Percentiles rank a stretch among this genome's conserved stretches.
phyloP scores from a whole-genome alignment of 1,140 invertebrate genomes.

The Trichonephila clavata region DNA sequence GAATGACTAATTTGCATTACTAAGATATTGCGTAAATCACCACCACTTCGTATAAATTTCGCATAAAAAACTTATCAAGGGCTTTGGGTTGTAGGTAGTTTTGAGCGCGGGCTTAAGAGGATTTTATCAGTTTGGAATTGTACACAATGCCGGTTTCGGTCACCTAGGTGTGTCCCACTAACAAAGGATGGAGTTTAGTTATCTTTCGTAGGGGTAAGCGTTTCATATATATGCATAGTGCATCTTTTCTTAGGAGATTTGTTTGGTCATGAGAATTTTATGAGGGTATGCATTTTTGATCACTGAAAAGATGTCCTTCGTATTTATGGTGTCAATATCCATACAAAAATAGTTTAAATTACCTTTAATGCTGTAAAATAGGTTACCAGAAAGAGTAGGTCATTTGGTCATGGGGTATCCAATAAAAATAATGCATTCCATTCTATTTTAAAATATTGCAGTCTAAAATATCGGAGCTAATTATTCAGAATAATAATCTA shows the following conservation, averaged over 20 bases:
- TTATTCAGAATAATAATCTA: too few relatives aligned
- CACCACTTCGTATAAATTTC: constrained; percentile 41
- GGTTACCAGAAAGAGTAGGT: constrained; percentile 34
- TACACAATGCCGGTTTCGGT: constrained; percentile 45
- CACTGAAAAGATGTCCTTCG: constrained; percentile 37
- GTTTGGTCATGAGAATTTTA: constrained; percentile 58
- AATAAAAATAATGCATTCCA: background rate
- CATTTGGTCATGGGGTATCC: constrained; percentile 24
- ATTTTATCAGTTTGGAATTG: constrained; percentile 58
- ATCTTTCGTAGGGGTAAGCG: constrained; percentile 21
- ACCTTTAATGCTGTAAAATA: constrained; percentile 16
- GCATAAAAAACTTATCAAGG: constrained; percentile 22
- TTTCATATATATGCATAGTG: constrained; percentile 24
- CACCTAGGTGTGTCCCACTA: constrained; percentile 23
- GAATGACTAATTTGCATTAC: constrained; percentile 74
- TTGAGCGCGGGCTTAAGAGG: constrained; percentile 21
- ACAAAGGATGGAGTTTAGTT: constrained; percentile 22
- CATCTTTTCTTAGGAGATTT: constrained; percentile 45
- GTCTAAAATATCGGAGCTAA: background rate
- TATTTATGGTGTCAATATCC: constrained; percentile 35
- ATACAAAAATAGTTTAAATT: constrained; percentile 50
- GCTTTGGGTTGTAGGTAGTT: constrained; percentile 20
- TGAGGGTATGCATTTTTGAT: constrained; percentile 9
- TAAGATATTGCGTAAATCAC: constrained; percentile 75
- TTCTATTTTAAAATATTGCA: background rate